phyloP scores from a whole-genome alignment of 2,113 vertebrate genomes.

The Macquaria ambigua region DNA sequence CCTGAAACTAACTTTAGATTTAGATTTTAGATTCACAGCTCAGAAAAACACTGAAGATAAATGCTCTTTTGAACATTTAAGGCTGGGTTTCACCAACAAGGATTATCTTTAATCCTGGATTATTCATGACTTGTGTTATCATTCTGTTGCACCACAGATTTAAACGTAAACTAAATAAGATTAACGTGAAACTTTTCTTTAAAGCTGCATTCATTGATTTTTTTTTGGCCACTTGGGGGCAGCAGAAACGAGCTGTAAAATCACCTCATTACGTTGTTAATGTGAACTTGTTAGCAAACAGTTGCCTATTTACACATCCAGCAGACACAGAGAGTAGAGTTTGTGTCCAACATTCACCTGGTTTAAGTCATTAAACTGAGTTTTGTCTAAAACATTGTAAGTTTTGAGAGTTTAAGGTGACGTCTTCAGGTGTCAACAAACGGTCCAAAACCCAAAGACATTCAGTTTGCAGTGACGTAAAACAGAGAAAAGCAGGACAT shows the following conservation, averaged over 20 bases:
- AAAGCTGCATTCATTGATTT: background rate
- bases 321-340: background rate
- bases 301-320: background rate
- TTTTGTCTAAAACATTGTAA: background rate
- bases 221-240: background rate
- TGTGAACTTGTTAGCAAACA: background rate
- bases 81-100: slow-evolving; percentile 43
- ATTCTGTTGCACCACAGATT: background rate
- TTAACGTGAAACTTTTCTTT: background rate
- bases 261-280: background rate
- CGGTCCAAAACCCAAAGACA: background rate
- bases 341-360: background rate
- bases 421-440: background rate
- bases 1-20: background rate
- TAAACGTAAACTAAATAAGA: background rate
- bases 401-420: no score
- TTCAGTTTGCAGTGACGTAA: no score
- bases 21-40: slow-evolving; percentile 14
- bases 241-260: background rate
- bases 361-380: background rate
- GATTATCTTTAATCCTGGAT: background rate
- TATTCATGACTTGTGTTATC: background rate
- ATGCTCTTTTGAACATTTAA: background rate
- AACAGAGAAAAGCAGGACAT: no score
- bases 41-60: background rate